Percentiles rank a stretch among this genome's conserved stretches.
phyloP scores from a whole-genome alignment of 2,888 invertebrate genomes.

The Poecilobothrus nobilitatus region DNA sequence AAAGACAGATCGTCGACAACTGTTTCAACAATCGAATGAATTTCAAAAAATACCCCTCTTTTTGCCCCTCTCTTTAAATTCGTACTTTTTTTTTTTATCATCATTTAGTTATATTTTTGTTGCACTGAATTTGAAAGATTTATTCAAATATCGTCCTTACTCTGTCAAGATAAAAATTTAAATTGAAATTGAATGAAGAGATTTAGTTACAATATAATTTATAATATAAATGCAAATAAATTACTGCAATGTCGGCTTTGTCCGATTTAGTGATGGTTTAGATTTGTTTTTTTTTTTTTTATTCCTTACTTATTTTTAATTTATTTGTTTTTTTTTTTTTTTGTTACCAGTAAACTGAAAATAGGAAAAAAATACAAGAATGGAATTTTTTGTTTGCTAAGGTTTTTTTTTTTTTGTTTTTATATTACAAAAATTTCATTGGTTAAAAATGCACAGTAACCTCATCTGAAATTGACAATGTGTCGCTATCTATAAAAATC shows the following conservation, averaged over 20 bases:
- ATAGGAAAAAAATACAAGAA: neutral
- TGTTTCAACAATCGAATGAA: slow-evolving; percentile 26
- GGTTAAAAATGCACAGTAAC: too few species aligned
- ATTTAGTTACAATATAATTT: slow-evolving; percentile 45
- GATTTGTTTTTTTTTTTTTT: neutral
- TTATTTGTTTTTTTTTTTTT: too few species aligned
- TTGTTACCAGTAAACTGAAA: neutral
- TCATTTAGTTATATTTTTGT: neutral
- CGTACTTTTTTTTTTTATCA: slow-evolving; percentile 23
- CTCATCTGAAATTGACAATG: too few species aligned
- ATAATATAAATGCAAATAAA: slow-evolving; percentile 25
- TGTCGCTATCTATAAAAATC: neutral
- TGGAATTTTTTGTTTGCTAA: neutral
- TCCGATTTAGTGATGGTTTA: neutral
- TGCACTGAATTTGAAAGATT: slow-evolving; percentile 33
- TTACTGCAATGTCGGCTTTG: slow-evolving; percentile 9
- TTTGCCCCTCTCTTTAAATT: slow-evolving; percentile 17
- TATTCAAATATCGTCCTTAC: slow-evolving; percentile 36
- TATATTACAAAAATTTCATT: too few species aligned
- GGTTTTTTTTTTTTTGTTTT: too few species aligned
- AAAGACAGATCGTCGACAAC: slow-evolving; percentile 32
- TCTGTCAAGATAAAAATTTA: slow-evolving; percentile 42
- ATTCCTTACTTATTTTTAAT: neutral
- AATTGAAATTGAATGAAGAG: slow-evolving; percentile 44
- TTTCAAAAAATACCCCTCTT: slow-evolving; percentile 5